Evolutionary conservation across 2,797 vertebrate species (phyloP), one percentile per base, ranked within the genome.

Genomic region (Poeciliopsis presidionis): DNA sequence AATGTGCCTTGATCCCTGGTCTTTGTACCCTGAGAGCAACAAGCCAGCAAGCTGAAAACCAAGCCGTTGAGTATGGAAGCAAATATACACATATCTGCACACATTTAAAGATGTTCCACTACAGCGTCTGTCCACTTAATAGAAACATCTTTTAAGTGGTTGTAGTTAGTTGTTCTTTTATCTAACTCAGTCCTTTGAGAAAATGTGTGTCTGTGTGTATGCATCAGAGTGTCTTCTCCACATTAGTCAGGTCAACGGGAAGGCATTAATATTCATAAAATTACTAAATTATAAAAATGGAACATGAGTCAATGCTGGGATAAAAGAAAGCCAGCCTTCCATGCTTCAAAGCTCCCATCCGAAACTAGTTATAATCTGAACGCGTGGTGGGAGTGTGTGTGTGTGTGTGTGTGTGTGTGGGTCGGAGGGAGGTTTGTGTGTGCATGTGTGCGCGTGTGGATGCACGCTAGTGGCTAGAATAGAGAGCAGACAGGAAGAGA

Each of bases 181-280:
- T 43, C 28, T 46, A 2, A 30, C 53, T 30, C 72, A 81, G 76
- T 79, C 43, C 53, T 74, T 75, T 75, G 47, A 77, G 20, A 78
- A 82, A 75, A 61, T 43, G 36, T 49, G 61, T 74, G 8, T 61
- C 43, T 82, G 75, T 75, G 61, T 59, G 36, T 67, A 36, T 57
- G 73, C 41, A 73, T 84, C 36, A 73, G 45, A 71, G 53, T 78
- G 74, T 88, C 75, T 76, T 61, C 72, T 78, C 77, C 73, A 79
- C 72, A 89, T 90, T 83, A 80, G 82, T 80, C 88, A 88, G 82
- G 84, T 91, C 89, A 90, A 89, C 84, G 80, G 77, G 75, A 81
- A 87, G 25, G 16, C 87, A 88, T 90, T 91, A 90, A 93, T 92
- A 93, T 92, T 93, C 88, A 91, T 91, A 81, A 91, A 88, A 91